phyloP scores from a whole-genome alignment of 2,888 invertebrate species.

The Nomada flava region DNA sequence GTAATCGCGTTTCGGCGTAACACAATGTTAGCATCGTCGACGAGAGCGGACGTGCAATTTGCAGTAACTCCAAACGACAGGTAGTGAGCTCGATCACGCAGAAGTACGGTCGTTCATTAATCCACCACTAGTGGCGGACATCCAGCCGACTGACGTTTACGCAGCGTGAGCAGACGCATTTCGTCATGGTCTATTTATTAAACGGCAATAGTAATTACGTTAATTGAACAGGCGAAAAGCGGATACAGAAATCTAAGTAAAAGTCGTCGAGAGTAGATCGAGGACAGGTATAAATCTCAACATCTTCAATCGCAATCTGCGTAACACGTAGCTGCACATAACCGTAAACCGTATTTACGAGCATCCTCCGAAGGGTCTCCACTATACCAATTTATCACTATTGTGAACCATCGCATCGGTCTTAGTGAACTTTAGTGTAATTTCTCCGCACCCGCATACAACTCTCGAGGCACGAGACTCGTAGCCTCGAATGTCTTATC shows the following conservation, averaged over 20 bases:
- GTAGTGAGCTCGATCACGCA: conserved; percentile 53
- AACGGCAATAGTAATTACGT: neutral
- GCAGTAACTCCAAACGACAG: conserved; percentile 61
- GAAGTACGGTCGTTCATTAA: conserved; percentile 39
- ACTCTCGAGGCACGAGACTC: conserved; percentile 12
- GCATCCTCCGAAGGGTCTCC: conserved; percentile 81
- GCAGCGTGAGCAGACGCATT: conserved; percentile 34
- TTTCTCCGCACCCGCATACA: conserved; percentile 57
- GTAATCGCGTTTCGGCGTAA: conserved; percentile 31
- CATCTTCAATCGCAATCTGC: conserved; percentile 56
- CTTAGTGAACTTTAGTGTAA: conserved; percentile 67
- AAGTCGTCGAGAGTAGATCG: conserved; percentile 1
- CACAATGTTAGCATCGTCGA: conserved; percentile 23
- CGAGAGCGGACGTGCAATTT: conserved; percentile 67
- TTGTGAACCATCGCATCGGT: conserved; percentile 68
- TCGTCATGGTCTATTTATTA: conserved; percentile 10
- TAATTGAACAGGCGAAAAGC: neutral
- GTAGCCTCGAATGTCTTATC: conserved; percentile 24
- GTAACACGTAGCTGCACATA: conserved; percentile 48
- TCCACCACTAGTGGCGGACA: conserved; percentile 29
- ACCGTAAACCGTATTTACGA: conserved; percentile 57
- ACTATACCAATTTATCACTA: conserved; percentile 73
- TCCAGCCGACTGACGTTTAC: conserved; percentile 33
- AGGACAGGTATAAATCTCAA: conserved; percentile 20
- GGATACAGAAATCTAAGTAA: neutral